These are phyloP conservation scores for Sebastes fasciatus DNA, from an alignment of 2,113 vertebrate species.

Conservation along the genomic window DNA sequence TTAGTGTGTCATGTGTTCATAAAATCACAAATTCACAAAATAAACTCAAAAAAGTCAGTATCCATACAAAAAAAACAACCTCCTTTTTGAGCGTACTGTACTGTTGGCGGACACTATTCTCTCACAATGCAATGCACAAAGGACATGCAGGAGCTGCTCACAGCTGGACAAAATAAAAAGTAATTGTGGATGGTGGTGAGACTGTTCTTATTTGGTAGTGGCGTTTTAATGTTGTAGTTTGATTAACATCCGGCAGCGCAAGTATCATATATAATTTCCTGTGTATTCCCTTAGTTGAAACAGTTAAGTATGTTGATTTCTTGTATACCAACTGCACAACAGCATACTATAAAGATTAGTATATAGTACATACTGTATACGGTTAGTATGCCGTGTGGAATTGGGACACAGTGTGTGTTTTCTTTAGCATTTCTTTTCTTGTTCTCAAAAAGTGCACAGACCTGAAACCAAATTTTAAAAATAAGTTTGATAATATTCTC, in stretches of 20 bases:
- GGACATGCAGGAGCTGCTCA: neutral
- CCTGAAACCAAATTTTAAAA: neutral
- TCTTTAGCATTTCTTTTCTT: neutral
- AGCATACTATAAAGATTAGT: neutral
- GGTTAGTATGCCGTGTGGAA: constrained; percentile 1
- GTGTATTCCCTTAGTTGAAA: neutral
- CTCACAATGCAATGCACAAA: constrained; percentile 7
- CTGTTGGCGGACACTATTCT: neutral
- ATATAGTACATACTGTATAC: neutral
- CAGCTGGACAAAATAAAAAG: neutral
- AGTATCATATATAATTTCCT: neutral
- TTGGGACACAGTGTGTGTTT: neutral
- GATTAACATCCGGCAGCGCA: neutral
- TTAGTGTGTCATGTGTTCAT: neutral
- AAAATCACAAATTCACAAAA: neutral
- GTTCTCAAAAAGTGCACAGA: neutral
- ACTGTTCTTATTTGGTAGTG: neutral
- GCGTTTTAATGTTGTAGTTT: neutral
- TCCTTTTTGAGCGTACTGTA: neutral
- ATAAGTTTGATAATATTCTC: constrained; percentile 9
- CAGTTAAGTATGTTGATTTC: neutral
- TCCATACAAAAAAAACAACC: neutral
- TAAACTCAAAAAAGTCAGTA: neutral
- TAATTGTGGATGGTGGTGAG: neutral
- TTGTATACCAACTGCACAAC: neutral